phyloP scores from a whole-genome alignment of 1,140 invertebrate species.

The Bombyx mandarina region DNA sequence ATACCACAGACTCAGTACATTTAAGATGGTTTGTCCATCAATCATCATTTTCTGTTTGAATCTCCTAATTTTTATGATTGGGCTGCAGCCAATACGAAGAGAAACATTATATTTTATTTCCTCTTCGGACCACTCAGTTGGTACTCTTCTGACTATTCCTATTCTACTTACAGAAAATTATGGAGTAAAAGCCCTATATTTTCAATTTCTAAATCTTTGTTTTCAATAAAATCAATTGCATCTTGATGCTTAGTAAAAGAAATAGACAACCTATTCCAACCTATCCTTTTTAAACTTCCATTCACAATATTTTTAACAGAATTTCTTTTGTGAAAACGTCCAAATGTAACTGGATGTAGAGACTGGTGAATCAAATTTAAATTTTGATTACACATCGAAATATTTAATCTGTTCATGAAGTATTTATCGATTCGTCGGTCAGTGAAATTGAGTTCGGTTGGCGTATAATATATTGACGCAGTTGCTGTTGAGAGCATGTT shows the following conservation, averaged over 20 bases:
- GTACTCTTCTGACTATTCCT: background rate
- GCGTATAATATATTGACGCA: background rate
- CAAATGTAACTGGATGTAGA: too few species aligned
- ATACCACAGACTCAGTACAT: background rate
- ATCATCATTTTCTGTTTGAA: too few species aligned
- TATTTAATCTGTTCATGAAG: too few species aligned
- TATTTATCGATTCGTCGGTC: conserved; percentile 1
- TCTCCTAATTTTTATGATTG: background rate
- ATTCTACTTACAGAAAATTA: background rate
- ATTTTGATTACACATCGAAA: too few species aligned
- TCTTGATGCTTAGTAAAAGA: background rate
- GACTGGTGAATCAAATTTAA: too few species aligned
- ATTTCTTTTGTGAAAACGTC: too few species aligned
- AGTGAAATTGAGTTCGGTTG: conserved; percentile 2
- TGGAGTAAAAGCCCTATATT: background rate
- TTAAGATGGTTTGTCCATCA: background rate
- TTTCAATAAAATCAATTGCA: background rate
- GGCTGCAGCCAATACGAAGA: background rate
- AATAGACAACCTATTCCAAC: background rate
- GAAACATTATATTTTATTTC: background rate
- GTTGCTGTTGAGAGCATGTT: background rate
- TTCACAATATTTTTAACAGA: too few species aligned
- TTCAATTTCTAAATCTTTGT: background rate
- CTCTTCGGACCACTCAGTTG: background rate
- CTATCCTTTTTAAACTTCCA: too few species aligned